These are phyloP conservation scores for Diphyllodes magnificus DNA, from an alignment of 2,113 vertebrate species.

Conservation along the genomic window DNA sequence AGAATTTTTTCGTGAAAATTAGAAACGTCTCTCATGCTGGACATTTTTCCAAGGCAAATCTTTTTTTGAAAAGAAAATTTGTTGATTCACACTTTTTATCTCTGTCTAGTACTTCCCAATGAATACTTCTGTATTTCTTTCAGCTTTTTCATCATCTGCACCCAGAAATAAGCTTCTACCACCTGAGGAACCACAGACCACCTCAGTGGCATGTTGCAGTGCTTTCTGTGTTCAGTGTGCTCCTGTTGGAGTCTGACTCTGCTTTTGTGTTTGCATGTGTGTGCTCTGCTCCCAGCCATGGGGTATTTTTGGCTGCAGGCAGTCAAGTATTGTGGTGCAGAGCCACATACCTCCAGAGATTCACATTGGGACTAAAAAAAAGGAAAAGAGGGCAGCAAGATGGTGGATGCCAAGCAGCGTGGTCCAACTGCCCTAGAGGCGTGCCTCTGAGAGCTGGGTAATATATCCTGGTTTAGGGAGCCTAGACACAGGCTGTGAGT, in stretches of 20 bases:
- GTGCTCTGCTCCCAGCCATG: background rate
- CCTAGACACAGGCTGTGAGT: background rate
- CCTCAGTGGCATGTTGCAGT: too few relatives aligned
- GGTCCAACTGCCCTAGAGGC: background rate
- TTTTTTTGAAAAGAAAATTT: background rate
- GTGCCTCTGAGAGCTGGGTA: background rate
- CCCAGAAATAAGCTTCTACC: background rate
- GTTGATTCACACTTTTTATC: background rate
- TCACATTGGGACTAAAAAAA: background rate
- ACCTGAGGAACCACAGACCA: background rate
- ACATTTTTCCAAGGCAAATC: background rate
- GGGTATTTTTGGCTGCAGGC: background rate
- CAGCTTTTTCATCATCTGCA: background rate
- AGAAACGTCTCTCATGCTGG: background rate
- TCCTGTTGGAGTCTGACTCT: background rate
- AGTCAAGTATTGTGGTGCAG: background rate
- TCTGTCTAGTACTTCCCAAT: background rate
- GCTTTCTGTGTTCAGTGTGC: accelerated
- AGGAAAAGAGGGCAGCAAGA: background rate
- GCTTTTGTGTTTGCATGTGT: accelerated
- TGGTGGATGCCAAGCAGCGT: background rate
- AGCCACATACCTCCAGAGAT: background rate
- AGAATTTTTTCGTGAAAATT: background rate
- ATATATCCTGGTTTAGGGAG: background rate
- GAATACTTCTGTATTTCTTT: background rate